These are phyloP conservation scores for Chironomus tepperi DNA, from an alignment of 1,140 invertebrate species.

Conservation along the genomic window DNA sequence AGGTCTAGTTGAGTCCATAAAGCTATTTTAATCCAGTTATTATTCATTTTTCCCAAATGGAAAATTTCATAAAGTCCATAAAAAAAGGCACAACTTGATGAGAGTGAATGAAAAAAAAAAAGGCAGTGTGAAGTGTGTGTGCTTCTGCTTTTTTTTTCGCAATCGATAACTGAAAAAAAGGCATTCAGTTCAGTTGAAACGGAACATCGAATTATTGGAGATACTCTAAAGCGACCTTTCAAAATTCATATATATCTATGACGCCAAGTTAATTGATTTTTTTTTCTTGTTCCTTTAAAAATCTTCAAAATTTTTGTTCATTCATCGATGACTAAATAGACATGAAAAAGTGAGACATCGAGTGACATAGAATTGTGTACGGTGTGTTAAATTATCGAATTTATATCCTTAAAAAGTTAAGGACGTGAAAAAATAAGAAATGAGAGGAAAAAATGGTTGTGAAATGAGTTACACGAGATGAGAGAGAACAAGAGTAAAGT, in stretches of 20 bases:
- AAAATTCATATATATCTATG: background rate
- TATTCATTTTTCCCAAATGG: conserved; percentile 8
- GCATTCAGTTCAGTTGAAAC: background rate
- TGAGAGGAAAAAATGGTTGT: too few species aligned
- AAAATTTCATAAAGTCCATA: background rate
- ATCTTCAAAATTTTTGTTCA: background rate
- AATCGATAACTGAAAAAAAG: background rate
- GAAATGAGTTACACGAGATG: too few species aligned
- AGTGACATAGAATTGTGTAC: too few species aligned
- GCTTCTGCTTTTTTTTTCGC: background rate
- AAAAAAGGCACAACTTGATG: background rate
- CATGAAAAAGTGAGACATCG: background rate
- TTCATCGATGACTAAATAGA: background rate
- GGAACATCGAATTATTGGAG: conserved; percentile 12
- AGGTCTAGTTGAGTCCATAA: background rate
- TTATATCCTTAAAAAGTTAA: too few species aligned
- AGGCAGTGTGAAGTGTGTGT: background rate
- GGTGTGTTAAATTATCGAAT: too few species aligned
- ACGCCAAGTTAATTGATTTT: conserved; percentile 31
- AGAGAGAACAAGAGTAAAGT: too few species aligned
- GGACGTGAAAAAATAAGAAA: too few species aligned
- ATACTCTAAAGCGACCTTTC: background rate
- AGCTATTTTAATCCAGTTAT: background rate
- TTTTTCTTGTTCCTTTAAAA: conserved; percentile 8
- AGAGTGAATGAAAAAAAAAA: background rate